Evolutionary conservation across 2,113 vertebrate genomes (phyloP), one percentile per base, ranked within the genome.

Genomic region (Tragelaphus imberbis): DNA sequence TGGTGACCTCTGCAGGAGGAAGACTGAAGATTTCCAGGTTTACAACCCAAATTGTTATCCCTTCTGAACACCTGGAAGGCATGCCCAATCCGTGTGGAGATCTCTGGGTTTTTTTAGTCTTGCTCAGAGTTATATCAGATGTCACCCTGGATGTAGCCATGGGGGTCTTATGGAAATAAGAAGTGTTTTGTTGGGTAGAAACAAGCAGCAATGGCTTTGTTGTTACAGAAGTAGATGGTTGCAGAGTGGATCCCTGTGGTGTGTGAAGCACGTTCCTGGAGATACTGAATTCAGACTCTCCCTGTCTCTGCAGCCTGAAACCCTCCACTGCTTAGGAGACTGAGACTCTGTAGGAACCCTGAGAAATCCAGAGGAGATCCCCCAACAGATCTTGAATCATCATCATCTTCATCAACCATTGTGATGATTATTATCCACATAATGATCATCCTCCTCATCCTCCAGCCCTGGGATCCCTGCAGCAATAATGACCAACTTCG

Each of bases 141-240:
- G 25, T 61, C 7, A 58, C 53, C 4, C 6, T 25, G 19, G 19
- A 47, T 47, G 9, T 19, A 15, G 56, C 4, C 17, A 0, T 10
- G 13, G 1, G 27, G 30, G 5, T 25, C 14, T 15, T 40, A 8
- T 23, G 7, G 82, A 30, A 44, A 51, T 59, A 51, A 86, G 53
- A 49, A 36, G 7, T 36, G 23, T 25, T 12, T n/a, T 51, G n/a
- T 49, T 49, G 40, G 40, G 21, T 51, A 33, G 63, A 36, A 51
- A 63, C n/a, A 11, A 65, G 68, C 19, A 71, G 36, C 68, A 71
- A 11, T 63, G 40, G 16, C 7, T 82, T 25, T 13, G 6, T 19
- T 6, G 5, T n/a, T 58, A 14, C 13, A 47, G 40, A 84, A n/a
- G 23, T 30, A 49, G 12, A 10, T 51, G 40, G 82, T 25, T 58